These are phyloP conservation scores for Amphilophus citrinellus DNA, from an alignment of 2,113 vertebrate genomes.

Conservation along the genomic window DNA sequence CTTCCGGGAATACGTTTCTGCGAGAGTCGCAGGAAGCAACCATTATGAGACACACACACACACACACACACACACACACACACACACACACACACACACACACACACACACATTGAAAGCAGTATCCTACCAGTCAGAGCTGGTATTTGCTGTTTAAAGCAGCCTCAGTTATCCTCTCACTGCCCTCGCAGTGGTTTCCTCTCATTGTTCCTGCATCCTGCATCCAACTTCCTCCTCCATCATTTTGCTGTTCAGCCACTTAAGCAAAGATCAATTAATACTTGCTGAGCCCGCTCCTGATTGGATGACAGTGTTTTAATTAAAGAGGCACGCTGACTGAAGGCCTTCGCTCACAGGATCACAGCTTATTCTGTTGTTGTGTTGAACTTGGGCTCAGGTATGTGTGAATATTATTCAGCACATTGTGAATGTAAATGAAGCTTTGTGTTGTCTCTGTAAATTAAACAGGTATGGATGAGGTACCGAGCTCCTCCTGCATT, in stretches of 20 bases:
- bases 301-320: background rate
- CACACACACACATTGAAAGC: background rate
- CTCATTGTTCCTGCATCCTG: background rate
- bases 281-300: too few species aligned
- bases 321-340: background rate
- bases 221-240: background rate
- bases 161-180: background rate
- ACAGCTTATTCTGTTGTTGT: background rate
- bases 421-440: background rate
- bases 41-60: background rate
- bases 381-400: too few species aligned
- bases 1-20: accelerated
- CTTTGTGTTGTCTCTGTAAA: background rate
- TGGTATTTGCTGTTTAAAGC: background rate
- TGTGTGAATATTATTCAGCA: too few species aligned
- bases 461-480: background rate
- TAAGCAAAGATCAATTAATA: too few species aligned
- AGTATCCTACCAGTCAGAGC: background rate
- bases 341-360: background rate
- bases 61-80: background rate
- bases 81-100: background rate
- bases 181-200: background rate
- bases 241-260: background rate
- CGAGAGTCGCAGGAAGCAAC: background rate
- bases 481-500: background rate